Evolutionary conservation across 2,797 vertebrate genomes (phyloP), one percentile per base, ranked within the genome.

Genomic region (Pteropus rufus): DNA sequence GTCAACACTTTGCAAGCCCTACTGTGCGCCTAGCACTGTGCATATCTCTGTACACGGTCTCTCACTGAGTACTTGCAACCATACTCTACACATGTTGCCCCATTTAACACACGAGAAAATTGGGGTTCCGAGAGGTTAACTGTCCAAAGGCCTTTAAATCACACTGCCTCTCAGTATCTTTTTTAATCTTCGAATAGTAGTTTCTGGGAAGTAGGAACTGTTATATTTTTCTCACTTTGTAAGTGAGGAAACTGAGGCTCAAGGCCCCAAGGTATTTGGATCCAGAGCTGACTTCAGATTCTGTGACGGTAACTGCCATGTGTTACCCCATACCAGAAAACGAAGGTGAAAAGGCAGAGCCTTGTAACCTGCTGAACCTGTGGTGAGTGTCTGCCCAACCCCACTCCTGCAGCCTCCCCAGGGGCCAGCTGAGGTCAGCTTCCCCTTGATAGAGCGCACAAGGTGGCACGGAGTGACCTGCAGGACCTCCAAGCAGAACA

Each of bases 11-110:
- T 18, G 23, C 49, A 14, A n/a, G n/a, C 44, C 34, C n/a, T 15
- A 5, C 62, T 62, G 0, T 29, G 26, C 2, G 0, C 62, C 69
- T 26, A 0, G 26, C 44, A 16, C 85, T 3, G 0, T 10, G 12
- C n/a, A 10, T 0, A 4, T 14, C 46, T 56, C 64, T 18, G 0
- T 8, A 16, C 31, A 4, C 16, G 0, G 56, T 26, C 70, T 46
- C 34, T 54, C 31, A 19, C 44, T 41, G 14, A 29, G 31, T 21
- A 46, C 26, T 54, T 9, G 0, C 12, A 36, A 14, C 41, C 52
- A 15, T 10, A 9, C 41, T 29, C 34, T 49, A 3, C 34, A 12
- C 6, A 4, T 14, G 1, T 1, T 1, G 24, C 39, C 69, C 86
- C 69, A 11, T 76, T 39, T 36, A 52, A 79, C 56, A 82, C 44